Evolutionary conservation across 2,888 invertebrate species (phyloP).

Genomic region (Troides helena): DNA sequence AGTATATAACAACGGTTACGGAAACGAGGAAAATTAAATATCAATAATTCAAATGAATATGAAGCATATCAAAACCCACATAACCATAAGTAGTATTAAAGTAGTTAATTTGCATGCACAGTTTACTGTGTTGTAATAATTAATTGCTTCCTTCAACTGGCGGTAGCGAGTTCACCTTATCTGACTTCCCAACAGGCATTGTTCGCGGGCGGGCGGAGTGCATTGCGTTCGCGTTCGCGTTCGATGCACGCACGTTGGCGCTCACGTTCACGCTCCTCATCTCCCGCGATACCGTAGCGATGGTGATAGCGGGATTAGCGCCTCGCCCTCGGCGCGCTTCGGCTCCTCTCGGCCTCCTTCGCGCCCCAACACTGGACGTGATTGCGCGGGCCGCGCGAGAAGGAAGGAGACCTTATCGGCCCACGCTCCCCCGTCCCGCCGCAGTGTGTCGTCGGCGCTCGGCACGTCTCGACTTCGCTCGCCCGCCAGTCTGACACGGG

Average conservation of each 20-base stretch:
- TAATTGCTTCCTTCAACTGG: conserved; percentile 24
- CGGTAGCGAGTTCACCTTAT: conserved; percentile 24
- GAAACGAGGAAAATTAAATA: not conserved
- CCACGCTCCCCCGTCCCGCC: conserved; percentile 51
- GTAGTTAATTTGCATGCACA: conserved; percentile 17
- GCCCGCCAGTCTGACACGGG: conserved; percentile 60
- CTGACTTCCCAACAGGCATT: conserved; percentile 27
- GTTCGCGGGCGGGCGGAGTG: conserved; percentile 22
- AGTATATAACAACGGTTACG: too few relatives aligned
- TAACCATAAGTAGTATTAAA: conserved; percentile 6
- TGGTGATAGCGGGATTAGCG: conserved; percentile 62
- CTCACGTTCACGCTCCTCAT: conserved; percentile 38
- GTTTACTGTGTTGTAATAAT: conserved; percentile 24
- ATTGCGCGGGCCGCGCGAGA: conserved; percentile 52
- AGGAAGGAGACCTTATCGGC: conserved; percentile 45
- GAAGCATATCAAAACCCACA: not conserved
- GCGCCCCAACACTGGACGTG: conserved; percentile 56
- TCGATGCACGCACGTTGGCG: conserved; percentile 34
- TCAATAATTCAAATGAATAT: not conserved
- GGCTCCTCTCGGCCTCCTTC: conserved; percentile 57
- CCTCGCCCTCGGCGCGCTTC: conserved; percentile 52
- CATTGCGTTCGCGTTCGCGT: conserved; percentile 31
- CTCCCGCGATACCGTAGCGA: conserved; percentile 44
- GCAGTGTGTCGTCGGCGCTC: conserved; percentile 34
- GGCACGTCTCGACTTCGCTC: conserved; percentile 31